Evolutionary conservation across 2,888 invertebrate species (phyloP).

Genomic region (Abscondita cerata): DNA sequence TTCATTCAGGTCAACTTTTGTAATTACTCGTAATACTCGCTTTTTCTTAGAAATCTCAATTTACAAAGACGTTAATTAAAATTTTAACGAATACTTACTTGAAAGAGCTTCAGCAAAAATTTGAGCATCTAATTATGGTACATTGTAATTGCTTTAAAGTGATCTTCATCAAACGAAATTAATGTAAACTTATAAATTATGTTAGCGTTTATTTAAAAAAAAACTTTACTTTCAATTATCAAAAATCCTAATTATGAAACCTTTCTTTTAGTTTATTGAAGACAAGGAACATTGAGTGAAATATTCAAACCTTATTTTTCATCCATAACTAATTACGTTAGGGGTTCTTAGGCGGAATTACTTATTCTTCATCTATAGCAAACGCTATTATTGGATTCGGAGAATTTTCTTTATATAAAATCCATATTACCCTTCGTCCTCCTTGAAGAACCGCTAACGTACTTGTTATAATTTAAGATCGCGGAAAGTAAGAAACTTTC

Average conservation of each 20-base stretch:
- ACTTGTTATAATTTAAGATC: conserved; percentile 40
- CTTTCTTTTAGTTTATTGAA: conserved; percentile 9
- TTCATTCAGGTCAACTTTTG: no score
- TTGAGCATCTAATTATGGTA: conserved; percentile 5
- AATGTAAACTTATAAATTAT: no score
- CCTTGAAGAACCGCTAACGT: conserved; percentile 46
- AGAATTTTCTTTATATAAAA: conserved; percentile 29
- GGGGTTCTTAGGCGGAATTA: conserved; percentile 74
- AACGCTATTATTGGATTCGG: conserved; percentile 41
- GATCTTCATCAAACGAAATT: conserved; percentile 18
- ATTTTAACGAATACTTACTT: no score
- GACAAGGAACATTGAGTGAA: conserved; percentile 44
- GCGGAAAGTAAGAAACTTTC: conserved; percentile 51
- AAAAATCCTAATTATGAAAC: not conserved
- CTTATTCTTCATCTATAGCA: conserved; percentile 63
- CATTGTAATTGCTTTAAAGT: conserved; percentile 13
- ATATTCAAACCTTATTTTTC: conserved; percentile 65
- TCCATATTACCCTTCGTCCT: conserved; percentile 41
- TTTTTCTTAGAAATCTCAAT: no score
- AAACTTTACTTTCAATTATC: no score
- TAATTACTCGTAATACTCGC: no score
- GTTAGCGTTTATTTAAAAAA: no score
- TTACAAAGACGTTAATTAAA: no score
- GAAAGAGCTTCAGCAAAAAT: not conserved
- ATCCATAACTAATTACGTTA: conserved; percentile 72